These are phyloP conservation scores for Trematocara variabile DNA, from an alignment of 2,113 vertebrate genomes.

Conservation along the genomic window DNA sequence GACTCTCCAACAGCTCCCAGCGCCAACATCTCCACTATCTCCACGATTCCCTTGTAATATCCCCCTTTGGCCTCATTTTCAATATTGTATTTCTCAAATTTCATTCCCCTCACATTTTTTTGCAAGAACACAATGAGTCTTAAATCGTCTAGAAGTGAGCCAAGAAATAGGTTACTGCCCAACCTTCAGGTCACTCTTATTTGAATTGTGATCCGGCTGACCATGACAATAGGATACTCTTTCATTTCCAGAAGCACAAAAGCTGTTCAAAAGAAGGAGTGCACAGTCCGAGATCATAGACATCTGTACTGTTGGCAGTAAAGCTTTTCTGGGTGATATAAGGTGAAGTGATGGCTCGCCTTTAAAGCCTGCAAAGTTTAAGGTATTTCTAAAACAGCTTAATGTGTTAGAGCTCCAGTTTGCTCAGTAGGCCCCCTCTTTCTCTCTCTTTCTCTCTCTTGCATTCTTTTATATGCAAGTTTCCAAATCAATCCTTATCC, in stretches of 20 bases:
- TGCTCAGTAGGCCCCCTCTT: neutral
- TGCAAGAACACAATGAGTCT: neutral
- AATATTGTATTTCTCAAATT: constrained; percentile 15
- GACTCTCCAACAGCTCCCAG: neutral
- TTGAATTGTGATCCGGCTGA: constrained; percentile 29
- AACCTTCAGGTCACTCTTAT: constrained; percentile 34
- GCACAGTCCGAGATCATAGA: neutral
- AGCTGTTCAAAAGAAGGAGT: neutral
- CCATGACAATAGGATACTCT: constrained; percentile 21
- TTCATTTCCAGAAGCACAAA: constrained; percentile 20
- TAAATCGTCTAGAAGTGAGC: constrained; percentile 22
- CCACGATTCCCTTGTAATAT: neutral
- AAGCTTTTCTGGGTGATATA: neutral
- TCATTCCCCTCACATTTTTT: neutral
- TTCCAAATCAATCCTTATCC: neutral
- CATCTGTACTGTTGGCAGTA: neutral
- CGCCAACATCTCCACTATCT: constrained; percentile 10
- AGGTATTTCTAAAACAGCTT: neutral
- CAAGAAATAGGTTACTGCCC: constrained; percentile 25
- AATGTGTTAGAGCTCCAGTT: neutral
- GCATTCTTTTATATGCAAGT: neutral
- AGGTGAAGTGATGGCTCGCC: neutral
- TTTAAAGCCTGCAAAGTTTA: neutral
- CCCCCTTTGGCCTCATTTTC: neutral
- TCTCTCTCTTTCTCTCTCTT: neutral